These are phyloP conservation scores for Drosophila melanogaster DNA, from an alignment of 1,140 invertebrate species.

Conservation along the genomic window Release_6_plus_ISO1_MT NT_033779.5:10202501-10203000, in stretches of 20 bases:
- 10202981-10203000: slow-evolving; percentile 80
- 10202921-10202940: slow-evolving; percentile 80
- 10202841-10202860: slow-evolving; percentile 56
- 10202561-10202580: slow-evolving; percentile 36
- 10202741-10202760: slow-evolving; percentile 36
- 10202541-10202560: slow-evolving; percentile 37
- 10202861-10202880: slow-evolving; percentile 26
- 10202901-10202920: slow-evolving; percentile 75
- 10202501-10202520: neutral
- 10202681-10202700: slow-evolving; percentile 63
- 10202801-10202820: slow-evolving; percentile 42
- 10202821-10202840: slow-evolving; percentile 35
- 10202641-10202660: slow-evolving; percentile 31
- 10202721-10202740: slow-evolving; percentile 21
- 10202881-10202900: slow-evolving; percentile 65
- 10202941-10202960: slow-evolving; percentile 84
- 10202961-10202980: slow-evolving; percentile 83
- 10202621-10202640: slow-evolving; percentile 9
- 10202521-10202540: slow-evolving; percentile 29
- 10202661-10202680: slow-evolving; percentile 62
- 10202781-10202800: slow-evolving; percentile 23
- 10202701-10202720: slow-evolving; percentile 30
- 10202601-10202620: slow-evolving; percentile 43
- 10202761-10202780: slow-evolving; percentile 30
- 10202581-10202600: slow-evolving; percentile 54